Evolutionary conservation across 1,140 invertebrate species (phyloP).

Genomic region (Apis laboriosa): DNA sequence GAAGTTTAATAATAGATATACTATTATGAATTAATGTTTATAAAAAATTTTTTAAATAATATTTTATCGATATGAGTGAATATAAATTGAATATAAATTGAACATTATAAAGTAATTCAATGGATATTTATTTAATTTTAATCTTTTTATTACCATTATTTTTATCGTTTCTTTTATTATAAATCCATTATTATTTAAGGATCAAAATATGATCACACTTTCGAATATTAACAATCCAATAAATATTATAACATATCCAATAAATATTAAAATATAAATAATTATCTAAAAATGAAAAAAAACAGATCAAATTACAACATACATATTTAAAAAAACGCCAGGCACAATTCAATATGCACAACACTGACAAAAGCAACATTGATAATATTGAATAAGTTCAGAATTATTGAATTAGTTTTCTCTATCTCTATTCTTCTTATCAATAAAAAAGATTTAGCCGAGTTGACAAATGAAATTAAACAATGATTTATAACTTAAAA

Average conservation of each 20-base stretch:
- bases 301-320: neutral
- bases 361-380: neutral
- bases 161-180: too few species aligned
- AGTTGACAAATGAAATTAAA: neutral
- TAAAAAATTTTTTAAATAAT: neutral
- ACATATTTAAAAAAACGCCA: neutral
- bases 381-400: conserved; percentile 12
- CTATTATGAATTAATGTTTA: neutral
- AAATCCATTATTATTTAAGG: too few species aligned
- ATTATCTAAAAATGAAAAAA: neutral
- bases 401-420: conserved; percentile 7
- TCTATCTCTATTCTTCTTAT: neutral
- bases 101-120: too few species aligned
- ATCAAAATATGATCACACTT: neutral
- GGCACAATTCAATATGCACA: neutral
- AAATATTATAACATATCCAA: neutral
- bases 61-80: too few species aligned
- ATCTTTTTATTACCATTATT: too few species aligned
- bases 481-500: neutral
- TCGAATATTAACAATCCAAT: neutral
- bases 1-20: too few species aligned
- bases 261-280: neutral
- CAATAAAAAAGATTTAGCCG: too few species aligned
- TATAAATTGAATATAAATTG: too few species aligned
- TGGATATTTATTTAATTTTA: too few species aligned